Base-by-base conservation (phyloP, 2,797 vertebrate genomes). In the Protosalanx chinensis region DNA sequence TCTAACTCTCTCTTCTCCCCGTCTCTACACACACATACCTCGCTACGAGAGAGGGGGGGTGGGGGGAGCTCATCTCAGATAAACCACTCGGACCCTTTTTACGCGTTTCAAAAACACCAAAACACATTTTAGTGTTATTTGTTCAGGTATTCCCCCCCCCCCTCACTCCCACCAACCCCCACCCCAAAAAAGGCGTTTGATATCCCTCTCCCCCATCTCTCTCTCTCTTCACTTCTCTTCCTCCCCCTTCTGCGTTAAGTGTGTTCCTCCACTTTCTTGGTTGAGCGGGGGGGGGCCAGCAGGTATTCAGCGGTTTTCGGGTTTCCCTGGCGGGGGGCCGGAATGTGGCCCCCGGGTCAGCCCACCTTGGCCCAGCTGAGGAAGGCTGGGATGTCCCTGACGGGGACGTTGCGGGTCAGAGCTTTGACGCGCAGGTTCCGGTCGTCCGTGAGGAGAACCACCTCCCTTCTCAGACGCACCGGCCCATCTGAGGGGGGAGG, bases 341-440 rank as follows among this genome's bases (percentile, higher is more conserved):
- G 20, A 29, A 13, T n/a, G 59, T 68, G 60, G 67, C 61, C 81
- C 81, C 71, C 41, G 63, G 16, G 68, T 94, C 98, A 90, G 0
- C 97, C 97, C 92, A 99, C 82, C 93, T 94, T 93, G 82, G 93
- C 90, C 93, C 93, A 94, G 88, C 78, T 90, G 76, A 99, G 93
- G 92, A 99, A 99, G 69, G 95, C 94, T 0, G 97, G 96, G 89
- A 99, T 97, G 90, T 98, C 97, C 73, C 96, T 90, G 68, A 99
- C 98, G 0, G 98, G 98, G 79, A 99, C 97, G 16, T 99, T 98
- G 76, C 94, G 95, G 6, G 97, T 98, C 91, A 99, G 76, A 0
- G 98, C 97, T 92, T 99, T 99, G 83, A 99, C 96, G 1, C 96
- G 93, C 78, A 99, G 93, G 90, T 99, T 99, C 35, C 98, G 94